These are phyloP conservation scores for Graptemys geographica DNA, from an alignment of 2,797 vertebrate genomes.

Conservation along the genomic window DNA sequence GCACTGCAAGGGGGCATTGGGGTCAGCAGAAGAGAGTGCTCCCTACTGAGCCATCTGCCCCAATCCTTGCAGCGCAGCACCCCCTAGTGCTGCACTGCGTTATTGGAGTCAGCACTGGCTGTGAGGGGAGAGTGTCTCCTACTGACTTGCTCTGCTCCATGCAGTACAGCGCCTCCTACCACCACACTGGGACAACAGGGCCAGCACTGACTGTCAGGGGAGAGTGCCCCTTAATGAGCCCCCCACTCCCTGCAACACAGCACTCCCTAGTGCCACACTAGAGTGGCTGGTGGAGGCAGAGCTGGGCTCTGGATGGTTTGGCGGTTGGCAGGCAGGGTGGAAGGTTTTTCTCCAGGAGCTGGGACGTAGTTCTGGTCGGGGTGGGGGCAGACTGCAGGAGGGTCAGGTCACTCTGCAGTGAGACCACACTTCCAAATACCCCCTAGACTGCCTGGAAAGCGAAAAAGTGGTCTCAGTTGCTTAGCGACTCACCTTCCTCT, in stretches of 20 bases:
- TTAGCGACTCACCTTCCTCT: neutral
- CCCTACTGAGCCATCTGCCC: too few species aligned
- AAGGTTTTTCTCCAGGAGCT: neutral
- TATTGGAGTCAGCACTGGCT: neutral
- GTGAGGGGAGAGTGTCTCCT: too few species aligned
- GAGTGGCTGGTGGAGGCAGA: neutral
- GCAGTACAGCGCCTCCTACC: neutral
- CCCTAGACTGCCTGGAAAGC: neutral
- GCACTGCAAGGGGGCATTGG: too few species aligned
- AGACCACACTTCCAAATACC: neutral
- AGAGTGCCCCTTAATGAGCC: too few species aligned
- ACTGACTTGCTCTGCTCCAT: too few species aligned
- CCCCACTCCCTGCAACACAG: neutral
- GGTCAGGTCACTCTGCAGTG: neutral
- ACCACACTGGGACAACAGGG: too few species aligned
- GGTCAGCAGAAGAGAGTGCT: too few species aligned
- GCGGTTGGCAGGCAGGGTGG: neutral
- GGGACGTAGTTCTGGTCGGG: too few species aligned
- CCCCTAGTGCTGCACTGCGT: neutral
- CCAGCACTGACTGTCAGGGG: too few species aligned
- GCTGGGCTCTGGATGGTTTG: neutral
- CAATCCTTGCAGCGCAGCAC: neutral
- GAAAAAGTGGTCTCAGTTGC: neutral
- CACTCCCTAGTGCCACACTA: neutral
- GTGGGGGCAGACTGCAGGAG: neutral